These are phyloP conservation scores for Elysia crispata DNA, from an alignment of 2,888 invertebrate species.

Conservation along the genomic window DNA sequence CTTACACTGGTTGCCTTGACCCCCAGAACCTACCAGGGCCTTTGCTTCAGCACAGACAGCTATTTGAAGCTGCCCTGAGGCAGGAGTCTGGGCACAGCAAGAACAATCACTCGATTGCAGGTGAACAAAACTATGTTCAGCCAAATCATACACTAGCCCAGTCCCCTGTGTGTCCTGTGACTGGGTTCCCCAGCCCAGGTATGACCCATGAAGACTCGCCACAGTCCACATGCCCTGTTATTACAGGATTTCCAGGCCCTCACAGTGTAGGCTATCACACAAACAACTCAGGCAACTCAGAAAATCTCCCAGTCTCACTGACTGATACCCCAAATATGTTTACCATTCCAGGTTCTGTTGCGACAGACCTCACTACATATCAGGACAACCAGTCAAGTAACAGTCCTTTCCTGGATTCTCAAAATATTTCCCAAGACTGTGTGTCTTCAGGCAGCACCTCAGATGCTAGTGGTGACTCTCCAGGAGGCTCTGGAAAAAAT, in stretches of 20 bases:
- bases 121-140: neutral
- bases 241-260: slow-evolving; percentile 42
- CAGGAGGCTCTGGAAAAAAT: too few relatives aligned
- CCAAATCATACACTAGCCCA: neutral
- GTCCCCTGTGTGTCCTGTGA: slow-evolving; percentile 43
- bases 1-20: neutral
- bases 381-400: neutral
- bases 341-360: neutral
- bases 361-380: neutral
- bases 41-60: too few relatives aligned
- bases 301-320: too few relatives aligned
- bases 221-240: slow-evolving; percentile 33
- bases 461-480: too few relatives aligned
- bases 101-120: neutral
- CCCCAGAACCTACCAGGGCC: too few relatives aligned
- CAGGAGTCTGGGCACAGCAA: neutral
- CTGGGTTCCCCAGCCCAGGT: slow-evolving; percentile 45
- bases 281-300: neutral
- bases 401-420: neutral
- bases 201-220: slow-evolving; percentile 27
- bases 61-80: neutral
- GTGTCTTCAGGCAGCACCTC: neutral
- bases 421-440: neutral
- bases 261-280: slow-evolving; percentile 30
- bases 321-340: neutral